Base-by-base conservation (phyloP, 2,888 invertebrate species). In the Melinaea marsaeus region DNA sequence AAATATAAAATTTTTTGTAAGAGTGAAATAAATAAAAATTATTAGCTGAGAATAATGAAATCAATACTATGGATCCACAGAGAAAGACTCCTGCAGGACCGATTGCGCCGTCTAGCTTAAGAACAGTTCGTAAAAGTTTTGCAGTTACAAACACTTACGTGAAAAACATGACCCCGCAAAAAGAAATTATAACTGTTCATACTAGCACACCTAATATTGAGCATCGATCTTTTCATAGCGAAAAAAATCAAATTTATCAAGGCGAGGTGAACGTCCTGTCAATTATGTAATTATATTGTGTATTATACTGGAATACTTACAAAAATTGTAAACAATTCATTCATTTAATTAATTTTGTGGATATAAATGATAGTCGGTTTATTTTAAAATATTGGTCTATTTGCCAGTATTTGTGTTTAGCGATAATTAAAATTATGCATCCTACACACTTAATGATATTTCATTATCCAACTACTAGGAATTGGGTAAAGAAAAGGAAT, bases 201-300 rank as follows among this genome's bases (percentile, higher is more conserved):
- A 85, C 88, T 13, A 84, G 80, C 66, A 79, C 82, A 22, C 90
- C 90, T 33, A 69, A 78, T n/a, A 60, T 81, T 11, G 88, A 90
- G 72, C 79, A 74, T 55, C 78, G 78, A 33, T 75, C 80, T 22
- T 76, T 74, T 65, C 77, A 79, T 55, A 75, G 74, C 62, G 85
- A 85, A 73, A 81, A 87, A 69, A 80, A 77, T 67, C 89, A 88
- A 78, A 72, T 86, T 46, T 86, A 81, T 72, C 80, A 83, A 65
- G 90, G 88, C 62, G 83, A 84, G 64, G 81, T 90, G 22, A 89
- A 90, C 71, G 73, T 90, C 32, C 78, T 90, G 56, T 86, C 87
- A 46, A 79, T 88, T 58, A 83, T 89, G 90, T 89, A 77, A 74
- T 85, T 77, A 45, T 58, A 42, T 60, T 34, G 4, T 9, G 13